phyloP scores from a whole-genome alignment of 1,140 invertebrate genomes.

The Yoshiicerus persimilis region DNA sequence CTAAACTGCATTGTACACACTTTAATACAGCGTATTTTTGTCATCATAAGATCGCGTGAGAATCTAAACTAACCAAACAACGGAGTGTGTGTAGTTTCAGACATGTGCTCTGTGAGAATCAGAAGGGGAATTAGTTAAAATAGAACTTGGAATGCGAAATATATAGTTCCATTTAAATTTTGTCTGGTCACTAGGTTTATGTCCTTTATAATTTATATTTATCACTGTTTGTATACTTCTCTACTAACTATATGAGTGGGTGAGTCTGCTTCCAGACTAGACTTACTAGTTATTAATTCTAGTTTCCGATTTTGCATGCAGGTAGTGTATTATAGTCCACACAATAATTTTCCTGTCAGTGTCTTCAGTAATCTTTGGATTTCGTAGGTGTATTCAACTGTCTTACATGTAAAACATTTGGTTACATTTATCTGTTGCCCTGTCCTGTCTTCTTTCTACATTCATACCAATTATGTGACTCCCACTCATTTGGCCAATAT shows the following conservation, averaged over 20 bases:
- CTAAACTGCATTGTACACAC: not conserved
- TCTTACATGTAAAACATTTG: not conserved
- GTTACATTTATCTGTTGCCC: not conserved
- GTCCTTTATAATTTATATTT: not conserved
- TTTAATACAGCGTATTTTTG: not conserved
- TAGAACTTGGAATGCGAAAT: not conserved
- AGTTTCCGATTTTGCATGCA: not conserved
- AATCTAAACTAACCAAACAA: not conserved
- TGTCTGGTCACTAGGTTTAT: not conserved
- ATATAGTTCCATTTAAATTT: not conserved
- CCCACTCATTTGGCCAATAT: not conserved
- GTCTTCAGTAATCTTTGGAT: not conserved
- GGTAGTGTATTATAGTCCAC: not conserved
- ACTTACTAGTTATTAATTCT: no score
- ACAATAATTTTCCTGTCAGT: not conserved
- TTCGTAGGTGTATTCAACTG: not conserved
- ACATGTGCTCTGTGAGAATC: not conserved
- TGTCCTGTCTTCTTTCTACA: no score
- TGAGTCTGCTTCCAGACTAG: not conserved
- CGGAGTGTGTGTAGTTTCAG: not conserved
- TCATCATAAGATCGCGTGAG: not conserved
- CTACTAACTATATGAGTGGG: not conserved
- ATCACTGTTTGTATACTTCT: not conserved
- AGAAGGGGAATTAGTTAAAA: not conserved
- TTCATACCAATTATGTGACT: not conserved